Evolutionary conservation across 2,113 vertebrate genomes (phyloP), one percentile per base, ranked within the genome.

Genomic region (Dendrocopos noguchii): DNA sequence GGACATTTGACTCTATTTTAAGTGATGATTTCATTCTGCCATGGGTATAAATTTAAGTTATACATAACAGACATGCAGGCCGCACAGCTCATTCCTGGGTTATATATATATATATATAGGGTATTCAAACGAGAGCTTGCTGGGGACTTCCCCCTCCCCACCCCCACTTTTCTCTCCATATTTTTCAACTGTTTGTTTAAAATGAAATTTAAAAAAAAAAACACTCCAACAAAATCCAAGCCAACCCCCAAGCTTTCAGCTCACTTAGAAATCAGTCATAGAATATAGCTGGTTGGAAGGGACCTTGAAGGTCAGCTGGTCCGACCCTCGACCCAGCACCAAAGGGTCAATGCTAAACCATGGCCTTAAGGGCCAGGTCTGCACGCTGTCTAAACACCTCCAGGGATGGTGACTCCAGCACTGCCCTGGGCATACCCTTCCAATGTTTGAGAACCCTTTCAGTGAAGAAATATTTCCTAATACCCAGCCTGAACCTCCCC

Each of bases 1-100:
- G 91, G 93, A 84, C 91, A 90, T 93, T 96, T 97, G 92, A 87
- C 93, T 97, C 97, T 96, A 96, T 93, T 96, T 89, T 97, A 92
- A 92, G 90, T 87, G 80, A 95, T 95, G 95, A 95, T 96, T 96
- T 97, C 80, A 94, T 95, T 95, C 73, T 71, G 84, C 91, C 90
- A 39, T 63, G 67, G 44, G 84, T 94, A 94, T 95, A 76, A 80
- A 91, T 93, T 81, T 78, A 78, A 94, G 93, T 87, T 94, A 94
- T 80, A 84, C 76, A 80, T 56, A 95, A 74, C 92, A 97, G 77
- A 83, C 89, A 61, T 2, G 6, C 22, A 60, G 85, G 89, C 81
- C 12, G 57, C 77, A 52, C 88, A 78, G 78, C 84, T 90, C 80
- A 28, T 74, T 94, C 91, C 65, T 27, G 53, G 24, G 42, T 78